These are phyloP conservation scores for Aspidiotus destructor DNA, from an alignment of 2,888 invertebrate genomes.

Conservation along the genomic window DNA sequence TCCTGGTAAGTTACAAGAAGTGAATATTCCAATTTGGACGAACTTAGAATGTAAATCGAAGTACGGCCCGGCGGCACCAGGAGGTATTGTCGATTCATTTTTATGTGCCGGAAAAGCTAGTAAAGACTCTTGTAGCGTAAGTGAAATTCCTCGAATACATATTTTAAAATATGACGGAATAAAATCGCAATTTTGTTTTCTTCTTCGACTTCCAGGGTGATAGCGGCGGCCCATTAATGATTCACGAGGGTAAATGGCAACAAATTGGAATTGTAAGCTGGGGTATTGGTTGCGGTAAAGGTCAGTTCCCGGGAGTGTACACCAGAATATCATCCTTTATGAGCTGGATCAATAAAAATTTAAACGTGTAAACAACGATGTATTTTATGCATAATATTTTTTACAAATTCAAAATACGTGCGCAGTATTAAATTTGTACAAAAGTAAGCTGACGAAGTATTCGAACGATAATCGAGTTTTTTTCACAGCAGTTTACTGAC, in stretches of 20 bases:
- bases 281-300: conserved; percentile 87
- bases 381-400: background rate
- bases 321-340: conserved; percentile 72
- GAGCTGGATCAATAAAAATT: conserved; percentile 78
- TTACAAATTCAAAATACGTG: background rate
- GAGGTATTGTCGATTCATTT: conserved; percentile 79
- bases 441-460: too few species aligned
- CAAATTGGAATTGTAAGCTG: conserved; percentile 83
- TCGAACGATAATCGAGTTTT: background rate
- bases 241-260: conserved; percentile 65
- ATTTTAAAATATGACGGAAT: background rate
- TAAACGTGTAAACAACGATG: conserved; percentile 45
- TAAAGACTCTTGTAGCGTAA: conserved; percentile 82
- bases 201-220: conserved; percentile 56
- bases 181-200: background rate
- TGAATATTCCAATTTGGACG: conserved; percentile 72
- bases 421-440: too few species aligned
- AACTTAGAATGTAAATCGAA: conserved; percentile 66
- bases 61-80: conserved; percentile 77
- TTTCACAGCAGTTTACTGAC: background rate
- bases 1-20: conserved; percentile 70
- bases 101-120: conserved; percentile 74
- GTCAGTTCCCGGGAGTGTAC: conserved; percentile 84
- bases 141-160: conserved; percentile 40
- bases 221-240: conserved; percentile 79